Evolutionary conservation across 2,113 vertebrate species (phyloP), one percentile per base, ranked within the genome.

Genomic region (Dasyornis broadbenti): DNA sequence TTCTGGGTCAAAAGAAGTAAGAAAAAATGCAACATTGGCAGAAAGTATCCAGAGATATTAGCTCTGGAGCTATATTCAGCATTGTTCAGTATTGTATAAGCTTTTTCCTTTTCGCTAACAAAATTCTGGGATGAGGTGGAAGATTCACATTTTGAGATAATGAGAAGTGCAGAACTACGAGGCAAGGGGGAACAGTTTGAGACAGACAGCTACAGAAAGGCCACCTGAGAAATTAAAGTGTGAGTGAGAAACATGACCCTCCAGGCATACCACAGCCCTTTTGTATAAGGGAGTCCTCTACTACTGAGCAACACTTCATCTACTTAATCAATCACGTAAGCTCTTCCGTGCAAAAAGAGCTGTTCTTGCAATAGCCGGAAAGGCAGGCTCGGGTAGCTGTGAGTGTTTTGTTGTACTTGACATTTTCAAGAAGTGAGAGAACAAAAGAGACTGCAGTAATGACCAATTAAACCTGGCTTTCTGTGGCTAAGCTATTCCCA

Each of bases 401-500:
- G 37, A 72, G 22, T 0, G 1, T 66, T 90, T 93, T 94, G 86
- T 86, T 93, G 52, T 59, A 81, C 27, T 11, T 21, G 35, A 52
- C 63, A 9, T 71, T 82, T 69, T 12, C 63, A 88, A 91, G 35
- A 19, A 35, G 44, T 70, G 66, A 40, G 61, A 75, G 66, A 90
- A 94, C 78, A 91, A 89, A 95, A 76, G 61, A 52, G 42, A 7
- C 64, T 63, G 24, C 0, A 13, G 39, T 90, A 94, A 95, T 92
- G 69, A 82, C 86, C 92, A 94, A 84, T 94, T 92, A 93, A 82
- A 76, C 45, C 23, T 75, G 69, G 30, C 40, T 93, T 80, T 86
- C 64, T 73, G 64, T 77, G 56, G 60, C 88, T 89, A 30, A 75
- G 60, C 77, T 90, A 65, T 89, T 93, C 68, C 88, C 49, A 39